These are phyloP conservation scores for Phocides pigmalion DNA, from an alignment of 1,140 invertebrate genomes.

Conservation along the genomic window DNA sequence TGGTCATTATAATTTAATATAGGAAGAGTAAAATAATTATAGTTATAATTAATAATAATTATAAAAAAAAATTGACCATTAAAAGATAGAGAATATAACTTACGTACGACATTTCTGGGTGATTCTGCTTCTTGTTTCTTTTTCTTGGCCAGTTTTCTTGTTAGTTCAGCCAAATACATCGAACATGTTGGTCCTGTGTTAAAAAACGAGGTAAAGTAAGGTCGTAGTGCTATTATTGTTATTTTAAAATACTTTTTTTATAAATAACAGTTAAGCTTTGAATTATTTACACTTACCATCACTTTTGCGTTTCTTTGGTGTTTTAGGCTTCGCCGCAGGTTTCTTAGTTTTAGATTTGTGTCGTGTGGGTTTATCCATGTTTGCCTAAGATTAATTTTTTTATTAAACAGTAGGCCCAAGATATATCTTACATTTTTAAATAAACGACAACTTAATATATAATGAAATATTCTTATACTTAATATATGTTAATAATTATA, in stretches of 20 bases:
- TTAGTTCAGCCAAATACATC: constrained; percentile 69
- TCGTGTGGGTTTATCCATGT: constrained; percentile 61
- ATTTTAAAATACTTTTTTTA: background rate
- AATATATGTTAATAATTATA: too few species aligned
- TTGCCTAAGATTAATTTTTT: constrained; percentile 33
- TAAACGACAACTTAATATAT: too few species aligned
- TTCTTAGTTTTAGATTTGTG: constrained; percentile 67
- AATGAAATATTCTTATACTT: too few species aligned
- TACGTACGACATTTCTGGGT: constrained; percentile 63
- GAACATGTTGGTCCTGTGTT: constrained; percentile 66
- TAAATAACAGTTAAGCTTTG: too few species aligned
- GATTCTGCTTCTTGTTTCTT: constrained; percentile 62
- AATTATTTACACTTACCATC: constrained; percentile 53
- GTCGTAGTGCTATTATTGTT: too few species aligned
- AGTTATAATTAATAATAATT: too few species aligned
- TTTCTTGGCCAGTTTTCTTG: constrained; percentile 61
- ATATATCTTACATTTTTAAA: too few species aligned
- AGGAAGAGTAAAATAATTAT: too few species aligned
- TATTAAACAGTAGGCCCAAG: too few species aligned
- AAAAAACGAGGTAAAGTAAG: too few species aligned
- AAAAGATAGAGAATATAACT: constrained; percentile 46
- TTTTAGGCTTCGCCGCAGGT: constrained; percentile 55
- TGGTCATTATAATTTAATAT: too few species aligned
- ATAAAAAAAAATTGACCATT: too few species aligned
- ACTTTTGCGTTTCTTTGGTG: constrained; percentile 66